These are phyloP conservation scores for Drosophila kambysellisi DNA, from an alignment of 2,888 invertebrate species.

Conservation along the genomic window DNA sequence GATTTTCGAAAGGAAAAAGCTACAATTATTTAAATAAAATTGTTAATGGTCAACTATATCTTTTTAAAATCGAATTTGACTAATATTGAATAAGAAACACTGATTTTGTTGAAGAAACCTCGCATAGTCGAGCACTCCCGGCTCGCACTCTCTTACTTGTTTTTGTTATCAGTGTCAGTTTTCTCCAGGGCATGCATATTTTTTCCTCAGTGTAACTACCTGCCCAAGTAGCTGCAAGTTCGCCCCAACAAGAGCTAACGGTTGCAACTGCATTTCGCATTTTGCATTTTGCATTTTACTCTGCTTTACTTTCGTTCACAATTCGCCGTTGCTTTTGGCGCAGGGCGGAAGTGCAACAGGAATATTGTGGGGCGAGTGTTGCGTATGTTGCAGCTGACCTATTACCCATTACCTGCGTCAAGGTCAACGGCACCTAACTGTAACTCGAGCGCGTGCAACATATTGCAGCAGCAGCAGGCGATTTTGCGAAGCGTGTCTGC, in stretches of 20 bases:
- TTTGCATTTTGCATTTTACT: conserved; percentile 15
- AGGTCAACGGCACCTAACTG: conserved; percentile 77
- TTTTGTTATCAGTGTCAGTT: neutral
- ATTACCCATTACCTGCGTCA: conserved; percentile 62
- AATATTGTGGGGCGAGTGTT: conserved; percentile 7
- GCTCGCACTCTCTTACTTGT: neutral
- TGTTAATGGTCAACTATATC: neutral
- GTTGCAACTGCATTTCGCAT: conserved; percentile 40
- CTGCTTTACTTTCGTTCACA: conserved; percentile 69
- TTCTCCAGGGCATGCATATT: neutral
- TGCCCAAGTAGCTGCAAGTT: neutral
- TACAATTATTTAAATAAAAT: neutral
- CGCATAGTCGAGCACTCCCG: neutral
- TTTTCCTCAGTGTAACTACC: neutral
- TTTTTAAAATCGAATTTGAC: accelerated
- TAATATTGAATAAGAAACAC: neutral
- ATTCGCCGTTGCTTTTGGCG: conserved; percentile 33
- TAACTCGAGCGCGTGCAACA: conserved; percentile 33
- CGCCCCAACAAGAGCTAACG: conserved; percentile 9
- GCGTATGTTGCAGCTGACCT: conserved; percentile 46
- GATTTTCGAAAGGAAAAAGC: neutral
- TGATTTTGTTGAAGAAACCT: neutral
- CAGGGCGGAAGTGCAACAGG: conserved; percentile 62
- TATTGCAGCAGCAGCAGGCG: conserved; percentile 12
- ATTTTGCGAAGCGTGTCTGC: conserved; percentile 72